phyloP scores from a whole-genome alignment of 2,888 invertebrate genomes.

The Hypselothyrea guttata region DNA sequence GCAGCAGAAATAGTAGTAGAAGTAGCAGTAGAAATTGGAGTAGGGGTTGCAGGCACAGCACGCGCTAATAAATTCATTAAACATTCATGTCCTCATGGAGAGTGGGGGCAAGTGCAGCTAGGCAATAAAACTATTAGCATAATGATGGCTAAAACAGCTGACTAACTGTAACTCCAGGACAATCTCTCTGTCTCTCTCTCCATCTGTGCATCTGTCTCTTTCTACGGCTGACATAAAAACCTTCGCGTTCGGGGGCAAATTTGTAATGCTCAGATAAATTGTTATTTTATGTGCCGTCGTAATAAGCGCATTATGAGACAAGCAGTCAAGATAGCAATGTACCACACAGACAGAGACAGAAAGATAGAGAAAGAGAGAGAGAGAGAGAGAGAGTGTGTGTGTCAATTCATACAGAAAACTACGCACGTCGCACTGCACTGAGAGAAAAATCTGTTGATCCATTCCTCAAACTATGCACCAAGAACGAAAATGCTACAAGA shows the following conservation, averaged over 20 bases:
- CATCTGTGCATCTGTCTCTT: too few species aligned
- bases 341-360: too few species aligned
- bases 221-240: conserved; percentile 55
- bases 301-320: conserved; percentile 73
- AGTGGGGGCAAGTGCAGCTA: conserved; percentile 30
- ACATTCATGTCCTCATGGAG: conserved; percentile 48
- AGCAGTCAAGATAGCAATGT: conserved; percentile 12
- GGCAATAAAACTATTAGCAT: conserved; percentile 68
- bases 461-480: too few species aligned
- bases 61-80: conserved; percentile 77
- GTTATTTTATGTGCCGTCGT: conserved; percentile 78
- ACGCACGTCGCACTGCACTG: conserved; percentile 65
- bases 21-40: background rate
- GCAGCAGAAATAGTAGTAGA: background rate
- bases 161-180: conserved; percentile 26
- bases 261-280: conserved; percentile 77
- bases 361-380: conserved; percentile 17
- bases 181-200: too few species aligned
- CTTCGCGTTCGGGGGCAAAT: conserved; percentile 52
- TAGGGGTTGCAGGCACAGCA: conserved; percentile 10
- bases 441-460: too few species aligned
- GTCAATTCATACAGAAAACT: conserved; percentile 70
- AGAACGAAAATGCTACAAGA: too few species aligned
- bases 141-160: conserved; percentile 40
- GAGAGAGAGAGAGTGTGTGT: conserved; percentile 25